Percentiles rank a stretch among this genome's conserved stretches.
These are phyloP conservation scores for Cerastoderma edule DNA, from an alignment of 2,888 invertebrate species.

Conservation along the genomic window DNA sequence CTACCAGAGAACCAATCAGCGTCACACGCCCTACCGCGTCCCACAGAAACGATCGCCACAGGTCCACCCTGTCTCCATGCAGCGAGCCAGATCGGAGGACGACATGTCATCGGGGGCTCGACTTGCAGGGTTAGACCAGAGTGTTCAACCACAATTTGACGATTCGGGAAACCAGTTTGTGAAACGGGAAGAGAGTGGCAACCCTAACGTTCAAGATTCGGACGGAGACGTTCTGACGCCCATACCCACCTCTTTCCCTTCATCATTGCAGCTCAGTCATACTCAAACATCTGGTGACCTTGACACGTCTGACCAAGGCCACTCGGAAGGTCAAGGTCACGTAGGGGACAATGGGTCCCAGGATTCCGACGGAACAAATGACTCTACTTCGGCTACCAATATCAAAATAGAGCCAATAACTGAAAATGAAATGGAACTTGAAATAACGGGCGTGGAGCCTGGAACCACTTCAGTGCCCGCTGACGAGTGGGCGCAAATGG, in stretches of 20 bases:
- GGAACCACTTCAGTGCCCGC: constrained; percentile 20
- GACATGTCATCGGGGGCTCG: neutral
- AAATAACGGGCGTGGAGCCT: constrained; percentile 57
- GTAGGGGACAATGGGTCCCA: constrained; percentile 12
- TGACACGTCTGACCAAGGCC: constrained; percentile 15
- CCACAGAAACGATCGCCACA: constrained; percentile 21
- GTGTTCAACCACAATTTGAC: neutral
- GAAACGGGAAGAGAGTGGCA: constrained; percentile 31
- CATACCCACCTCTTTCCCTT: constrained; percentile 35
- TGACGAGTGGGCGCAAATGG: constrained; percentile 36
- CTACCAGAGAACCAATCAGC: constrained; percentile 37
- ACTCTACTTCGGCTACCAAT: constrained; percentile 26
- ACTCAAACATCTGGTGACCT: constrained; percentile 40
- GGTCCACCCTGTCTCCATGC: constrained; percentile 37
- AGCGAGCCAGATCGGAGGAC: constrained; percentile 20
- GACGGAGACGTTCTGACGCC: constrained; percentile 15
- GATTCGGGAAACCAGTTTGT: constrained; percentile 8
- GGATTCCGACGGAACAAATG: constrained; percentile 29
- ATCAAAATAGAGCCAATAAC: constrained; percentile 58
- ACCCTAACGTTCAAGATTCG: neutral
- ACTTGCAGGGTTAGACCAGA: neutral
- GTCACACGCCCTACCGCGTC: constrained; percentile 11
- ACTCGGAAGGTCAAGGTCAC: constrained; percentile 18
- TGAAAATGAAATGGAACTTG: constrained; percentile 56
- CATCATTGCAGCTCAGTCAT: constrained; percentile 41